Percentiles rank a stretch among this genome's conserved stretches.
Conservation (phyloP, 2,888 invertebrate genomes). For the Oxytorus armatus region DNA sequence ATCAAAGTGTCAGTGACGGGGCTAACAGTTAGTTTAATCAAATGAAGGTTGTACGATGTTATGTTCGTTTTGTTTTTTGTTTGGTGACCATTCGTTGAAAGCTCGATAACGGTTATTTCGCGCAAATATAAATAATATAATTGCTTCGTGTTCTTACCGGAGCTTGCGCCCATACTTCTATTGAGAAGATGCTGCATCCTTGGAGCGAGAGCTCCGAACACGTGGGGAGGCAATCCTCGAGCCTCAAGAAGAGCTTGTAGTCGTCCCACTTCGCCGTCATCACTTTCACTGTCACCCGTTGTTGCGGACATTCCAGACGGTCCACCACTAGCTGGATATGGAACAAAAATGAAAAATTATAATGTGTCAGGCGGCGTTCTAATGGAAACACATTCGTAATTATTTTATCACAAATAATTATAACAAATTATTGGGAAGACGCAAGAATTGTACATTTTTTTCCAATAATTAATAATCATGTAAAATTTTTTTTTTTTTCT, state of each 20-base stretch:
- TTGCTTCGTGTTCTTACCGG: conserved; percentile 85
- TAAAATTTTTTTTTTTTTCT: no score
- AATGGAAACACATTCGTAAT: no score
- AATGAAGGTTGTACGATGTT: not conserved
- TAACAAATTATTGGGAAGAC: no score
- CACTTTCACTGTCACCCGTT: conserved; percentile 90
- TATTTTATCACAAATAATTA: no score
- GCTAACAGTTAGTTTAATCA: no score
- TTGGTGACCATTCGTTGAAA: not conserved
- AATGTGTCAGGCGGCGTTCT: no score
- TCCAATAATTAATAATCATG: no score
- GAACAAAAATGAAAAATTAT: conserved; percentile 6
- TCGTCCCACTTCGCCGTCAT: conserved; percentile 98
- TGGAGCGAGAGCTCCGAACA: conserved; percentile 97
- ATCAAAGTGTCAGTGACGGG: not conserved
- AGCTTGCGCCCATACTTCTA: conserved; percentile 95
- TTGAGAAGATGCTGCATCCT: conserved; percentile 98
- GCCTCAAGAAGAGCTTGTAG: conserved; percentile 97
- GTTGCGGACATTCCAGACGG: conserved; percentile 83
- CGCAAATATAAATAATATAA: not conserved
- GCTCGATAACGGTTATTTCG: not conserved
- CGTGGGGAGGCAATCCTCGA: conserved; percentile 97
- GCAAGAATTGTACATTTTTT: no score
- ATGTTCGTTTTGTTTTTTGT: not conserved
- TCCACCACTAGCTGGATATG: conserved; percentile 79